Conservation (phyloP, 2,888 invertebrate genomes). For the Bedellia somnulentella region DNA sequence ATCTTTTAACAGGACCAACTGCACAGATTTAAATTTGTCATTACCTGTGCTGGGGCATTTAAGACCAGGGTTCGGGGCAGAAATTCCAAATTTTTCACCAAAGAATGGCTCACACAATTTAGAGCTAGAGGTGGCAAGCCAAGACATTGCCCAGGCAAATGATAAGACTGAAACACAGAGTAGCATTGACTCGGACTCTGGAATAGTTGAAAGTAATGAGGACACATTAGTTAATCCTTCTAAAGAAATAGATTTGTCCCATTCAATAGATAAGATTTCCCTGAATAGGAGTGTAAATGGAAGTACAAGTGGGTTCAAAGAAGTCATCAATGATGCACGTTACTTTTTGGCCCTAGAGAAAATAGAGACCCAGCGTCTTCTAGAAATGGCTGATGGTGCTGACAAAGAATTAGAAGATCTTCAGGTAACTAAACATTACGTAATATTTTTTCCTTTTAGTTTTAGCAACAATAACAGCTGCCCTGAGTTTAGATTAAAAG, state of each 20-base stretch:
- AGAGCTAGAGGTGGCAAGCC: slow-evolving; percentile 33
- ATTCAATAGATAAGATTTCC: slow-evolving; percentile 23
- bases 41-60: slow-evolving; percentile 82
- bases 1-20: slow-evolving; percentile 26
- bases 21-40: slow-evolving; percentile 25
- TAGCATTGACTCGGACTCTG: neutral
- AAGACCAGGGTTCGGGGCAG: slow-evolving; percentile 83
- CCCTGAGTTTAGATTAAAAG: too few species aligned
- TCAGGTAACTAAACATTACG: slow-evolving; percentile 23
- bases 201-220: slow-evolving; percentile 9
- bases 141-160: slow-evolving; percentile 27
- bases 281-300: neutral
- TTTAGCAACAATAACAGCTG: too few species aligned
- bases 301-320: slow-evolving; percentile 16
- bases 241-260: slow-evolving; percentile 34
- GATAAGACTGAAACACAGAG: slow-evolving; percentile 28
- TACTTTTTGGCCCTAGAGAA: slow-evolving; percentile 77
- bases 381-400: slow-evolving; percentile 66
- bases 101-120: slow-evolving; percentile 49
- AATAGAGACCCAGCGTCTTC: slow-evolving; percentile 70
- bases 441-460: too few species aligned
- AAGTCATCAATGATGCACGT: slow-evolving; percentile 69
- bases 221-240: slow-evolving; percentile 14
- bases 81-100: slow-evolving; percentile 70
- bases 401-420: slow-evolving; percentile 69